Percentiles rank a stretch among this genome's conserved stretches.
phyloP scores from a whole-genome alignment of 2,888 invertebrate genomes.

The Autographa gamma region DNA sequence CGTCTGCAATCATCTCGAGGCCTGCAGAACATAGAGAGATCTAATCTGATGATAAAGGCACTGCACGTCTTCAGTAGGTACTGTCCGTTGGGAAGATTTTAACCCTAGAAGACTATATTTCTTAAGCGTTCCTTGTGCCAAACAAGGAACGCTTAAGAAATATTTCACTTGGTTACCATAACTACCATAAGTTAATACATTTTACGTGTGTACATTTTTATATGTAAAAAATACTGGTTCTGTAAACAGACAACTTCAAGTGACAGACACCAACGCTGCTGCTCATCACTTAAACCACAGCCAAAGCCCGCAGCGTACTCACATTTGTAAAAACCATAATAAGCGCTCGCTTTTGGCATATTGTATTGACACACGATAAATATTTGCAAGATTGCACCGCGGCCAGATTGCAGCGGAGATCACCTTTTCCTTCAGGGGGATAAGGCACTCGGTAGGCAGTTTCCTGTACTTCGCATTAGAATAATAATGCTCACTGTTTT shows the following conservation, averaged over 20 bases:
- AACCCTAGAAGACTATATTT: too few species aligned
- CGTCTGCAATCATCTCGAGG: too few species aligned
- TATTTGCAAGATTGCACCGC: slow-evolving; percentile 82
- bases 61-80: too few species aligned
- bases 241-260: neutral
- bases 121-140: too few species aligned
- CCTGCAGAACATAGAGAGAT: too few species aligned
- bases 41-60: too few species aligned
- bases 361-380: slow-evolving; percentile 88
- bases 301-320: slow-evolving; percentile 76
- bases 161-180: too few species aligned
- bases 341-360: slow-evolving; percentile 87
- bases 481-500: slow-evolving; percentile 19
- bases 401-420: slow-evolving; percentile 76
- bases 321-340: slow-evolving; percentile 88
- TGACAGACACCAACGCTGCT: slow-evolving; percentile 14
- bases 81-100: too few species aligned
- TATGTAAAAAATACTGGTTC: too few species aligned
- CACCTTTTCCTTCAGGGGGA: slow-evolving; percentile 61
- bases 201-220: too few species aligned
- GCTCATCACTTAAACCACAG: slow-evolving; percentile 54
- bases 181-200: too few species aligned
- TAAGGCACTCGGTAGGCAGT: slow-evolving; percentile 61
- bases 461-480: slow-evolving; percentile 56
- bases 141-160: too few species aligned